phyloP scores from a whole-genome alignment of 2,888 invertebrate genomes.

The Metalampra italica region DNA sequence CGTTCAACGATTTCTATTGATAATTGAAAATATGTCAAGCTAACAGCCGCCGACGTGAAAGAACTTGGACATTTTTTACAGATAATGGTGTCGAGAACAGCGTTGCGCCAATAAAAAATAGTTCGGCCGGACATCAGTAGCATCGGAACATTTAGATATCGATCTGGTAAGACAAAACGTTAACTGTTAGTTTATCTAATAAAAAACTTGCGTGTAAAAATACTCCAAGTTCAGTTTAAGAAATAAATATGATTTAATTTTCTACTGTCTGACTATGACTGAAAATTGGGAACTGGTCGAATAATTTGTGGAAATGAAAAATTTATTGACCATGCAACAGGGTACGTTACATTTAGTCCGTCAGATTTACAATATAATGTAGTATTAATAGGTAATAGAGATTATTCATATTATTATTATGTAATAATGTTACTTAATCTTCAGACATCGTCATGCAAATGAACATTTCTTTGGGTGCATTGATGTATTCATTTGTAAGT shows the following conservation, averaged over 20 bases:
- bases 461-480: too few relatives aligned
- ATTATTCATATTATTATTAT: too few relatives aligned
- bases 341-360: too few relatives aligned
- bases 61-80: background rate
- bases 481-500: too few relatives aligned
- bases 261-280: too few relatives aligned
- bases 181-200: background rate
- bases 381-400: too few relatives aligned
- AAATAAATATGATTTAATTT: background rate
- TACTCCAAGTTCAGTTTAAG: background rate
- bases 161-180: constrained; percentile 3
- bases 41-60: background rate
- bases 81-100: background rate
- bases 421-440: too few relatives aligned
- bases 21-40: background rate
- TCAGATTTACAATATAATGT: too few relatives aligned
- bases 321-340: too few relatives aligned
- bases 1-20: background rate
- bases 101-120: constrained; percentile 1
- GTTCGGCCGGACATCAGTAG: constrained; percentile 3
- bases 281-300: too few relatives aligned
- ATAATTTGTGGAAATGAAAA: too few relatives aligned
- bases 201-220: background rate
- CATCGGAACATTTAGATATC: constrained; percentile 1
- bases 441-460: too few relatives aligned